phyloP scores from a whole-genome alignment of 2,888 invertebrate species.

The Pyrrhosoma nymphula region DNA sequence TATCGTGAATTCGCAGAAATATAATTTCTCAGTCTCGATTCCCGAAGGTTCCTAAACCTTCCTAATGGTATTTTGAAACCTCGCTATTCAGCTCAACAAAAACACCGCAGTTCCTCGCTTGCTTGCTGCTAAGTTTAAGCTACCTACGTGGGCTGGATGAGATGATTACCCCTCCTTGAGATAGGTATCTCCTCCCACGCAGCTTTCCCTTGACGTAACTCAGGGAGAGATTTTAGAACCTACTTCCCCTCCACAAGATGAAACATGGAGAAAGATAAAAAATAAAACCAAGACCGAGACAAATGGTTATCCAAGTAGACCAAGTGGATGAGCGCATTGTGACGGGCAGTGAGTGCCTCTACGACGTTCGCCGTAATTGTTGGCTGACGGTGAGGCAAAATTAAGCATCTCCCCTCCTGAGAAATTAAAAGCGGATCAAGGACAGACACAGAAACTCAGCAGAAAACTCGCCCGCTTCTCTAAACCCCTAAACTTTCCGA shows the following conservation, averaged over 20 bases:
- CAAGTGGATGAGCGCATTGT: not conserved
- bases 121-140: not conserved
- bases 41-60: too few relatives aligned
- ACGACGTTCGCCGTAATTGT: not conserved
- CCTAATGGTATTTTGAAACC: too few relatives aligned
- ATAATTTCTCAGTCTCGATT: too few relatives aligned
- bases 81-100: too few relatives aligned
- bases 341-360: not conserved
- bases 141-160: not conserved
- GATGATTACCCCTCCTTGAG: not conserved
- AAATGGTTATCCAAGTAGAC: not conserved
- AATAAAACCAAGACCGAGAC: not conserved
- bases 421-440: not conserved
- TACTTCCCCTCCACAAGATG: not conserved
- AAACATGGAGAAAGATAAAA: not conserved
- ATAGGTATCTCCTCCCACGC: too few relatives aligned
- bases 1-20: too few relatives aligned
- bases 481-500: too few relatives aligned
- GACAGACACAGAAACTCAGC: too few relatives aligned
- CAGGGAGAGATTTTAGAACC: not conserved
- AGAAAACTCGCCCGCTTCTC: too few relatives aligned
- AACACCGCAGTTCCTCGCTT: too few relatives aligned
- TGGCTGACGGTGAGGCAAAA: not conserved
- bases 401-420: not conserved
- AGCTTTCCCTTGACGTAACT: slow-evolving; percentile 2